Percentiles rank a stretch among this genome's conserved stretches.
These are phyloP conservation scores for Zeuzera pyrina DNA, from an alignment of 2,888 invertebrate species.

Conservation along the genomic window DNA sequence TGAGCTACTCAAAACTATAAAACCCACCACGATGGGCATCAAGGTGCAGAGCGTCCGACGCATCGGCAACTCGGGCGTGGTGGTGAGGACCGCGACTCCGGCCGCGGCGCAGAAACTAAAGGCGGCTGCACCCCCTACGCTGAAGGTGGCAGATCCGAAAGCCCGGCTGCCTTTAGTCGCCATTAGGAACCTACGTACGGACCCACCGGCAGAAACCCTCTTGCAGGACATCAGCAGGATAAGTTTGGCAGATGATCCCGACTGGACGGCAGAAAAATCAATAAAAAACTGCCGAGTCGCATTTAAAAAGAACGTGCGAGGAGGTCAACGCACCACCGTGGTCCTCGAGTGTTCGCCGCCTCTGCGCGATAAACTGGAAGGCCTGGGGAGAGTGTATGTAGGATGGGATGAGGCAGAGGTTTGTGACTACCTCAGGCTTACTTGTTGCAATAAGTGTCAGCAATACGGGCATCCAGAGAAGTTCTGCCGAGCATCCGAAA, in stretches of 20 bases:
- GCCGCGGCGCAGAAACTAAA: constrained; percentile 5
- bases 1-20: neutral
- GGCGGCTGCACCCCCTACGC: constrained; percentile 1
- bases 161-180: neutral
- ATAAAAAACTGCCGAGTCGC: constrained; percentile 1
- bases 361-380: constrained; percentile 1
- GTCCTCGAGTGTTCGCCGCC: constrained; percentile 3
- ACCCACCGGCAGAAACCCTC: neutral
- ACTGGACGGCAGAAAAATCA: neutral
- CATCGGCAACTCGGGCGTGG: constrained; percentile 11
- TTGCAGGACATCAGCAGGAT: neutral
- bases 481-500: constrained; percentile 4
- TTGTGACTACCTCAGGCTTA: constrained; percentile 1
- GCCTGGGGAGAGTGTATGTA: neutral
- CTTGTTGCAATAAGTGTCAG: constrained; percentile 13
- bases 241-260: neutral
- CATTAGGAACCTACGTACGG: neutral
- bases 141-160: constrained; percentile 3
- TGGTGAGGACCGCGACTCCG: constrained; percentile 7
- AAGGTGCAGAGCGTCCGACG: constrained; percentile 4
- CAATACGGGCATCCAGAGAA: constrained; percentile 10
- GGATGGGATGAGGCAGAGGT: constrained; percentile 8
- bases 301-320: constrained; percentile 1
- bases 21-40: neutral
- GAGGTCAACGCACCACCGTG: neutral